These are phyloP conservation scores for Diarsia dahlii DNA, from an alignment of 2,888 invertebrate species.

Conservation along the genomic window DNA sequence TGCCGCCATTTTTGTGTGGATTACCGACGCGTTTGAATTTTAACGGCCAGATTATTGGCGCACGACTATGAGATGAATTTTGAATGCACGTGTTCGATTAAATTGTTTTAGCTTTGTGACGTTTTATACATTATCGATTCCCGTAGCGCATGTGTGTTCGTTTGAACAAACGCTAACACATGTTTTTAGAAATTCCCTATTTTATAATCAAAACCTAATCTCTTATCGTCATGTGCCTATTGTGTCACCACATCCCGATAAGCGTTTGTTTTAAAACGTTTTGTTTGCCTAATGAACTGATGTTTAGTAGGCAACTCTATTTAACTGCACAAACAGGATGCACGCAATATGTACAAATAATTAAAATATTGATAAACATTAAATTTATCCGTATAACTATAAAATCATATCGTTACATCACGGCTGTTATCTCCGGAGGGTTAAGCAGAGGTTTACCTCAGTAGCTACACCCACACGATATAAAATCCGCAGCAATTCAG, in stretches of 20 bases:
- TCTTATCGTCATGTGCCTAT: background rate
- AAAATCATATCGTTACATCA: background rate
- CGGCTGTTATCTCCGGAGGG: background rate
- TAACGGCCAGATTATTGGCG: constrained; percentile 78
- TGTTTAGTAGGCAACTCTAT: constrained; percentile 3
- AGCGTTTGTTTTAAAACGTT: background rate
- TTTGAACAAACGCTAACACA: background rate
- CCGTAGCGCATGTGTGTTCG: background rate
- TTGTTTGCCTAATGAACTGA: constrained; percentile 3
- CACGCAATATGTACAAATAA: constrained; percentile 11
- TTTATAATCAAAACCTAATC: constrained; percentile 2
- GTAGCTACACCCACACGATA: background rate
- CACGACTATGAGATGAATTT: constrained; percentile 55
- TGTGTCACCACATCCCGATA: background rate
- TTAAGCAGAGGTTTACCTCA: background rate
- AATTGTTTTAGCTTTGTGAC: constrained; percentile 43
- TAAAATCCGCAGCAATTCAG: constrained; percentile 13
- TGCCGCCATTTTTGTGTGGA: constrained; percentile 77
- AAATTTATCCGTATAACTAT: constrained; percentile 15
- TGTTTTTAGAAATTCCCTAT: background rate
- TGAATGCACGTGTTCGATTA: constrained; percentile 44
- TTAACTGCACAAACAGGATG: constrained; percentile 22
- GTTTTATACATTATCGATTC: constrained; percentile 13
- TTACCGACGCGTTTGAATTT: constrained; percentile 77
- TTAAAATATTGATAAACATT: constrained; percentile 13